These are phyloP conservation scores for Brachionus angularis DNA, from an alignment of 1,140 invertebrate species.

Conservation along the genomic window DNA sequence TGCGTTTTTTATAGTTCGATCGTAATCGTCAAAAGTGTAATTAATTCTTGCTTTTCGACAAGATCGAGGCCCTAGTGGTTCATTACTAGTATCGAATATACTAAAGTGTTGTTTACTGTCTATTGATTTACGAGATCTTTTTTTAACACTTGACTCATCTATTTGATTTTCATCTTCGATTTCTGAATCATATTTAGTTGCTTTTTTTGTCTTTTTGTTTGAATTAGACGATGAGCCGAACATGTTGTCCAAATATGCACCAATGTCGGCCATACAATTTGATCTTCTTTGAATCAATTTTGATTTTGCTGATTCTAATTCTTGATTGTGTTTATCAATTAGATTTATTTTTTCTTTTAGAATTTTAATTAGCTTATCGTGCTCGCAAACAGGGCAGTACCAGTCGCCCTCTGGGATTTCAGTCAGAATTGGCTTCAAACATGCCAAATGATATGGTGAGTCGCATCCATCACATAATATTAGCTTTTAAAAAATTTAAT, in stretches of 20 bases:
- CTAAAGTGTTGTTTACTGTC: conserved; percentile 25
- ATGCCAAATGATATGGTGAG: conserved; percentile 87
- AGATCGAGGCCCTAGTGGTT: conserved; percentile 12
- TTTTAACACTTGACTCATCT: too few species aligned
- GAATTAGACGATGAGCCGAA: conserved; percentile 14
- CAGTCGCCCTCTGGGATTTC: conserved; percentile 91
- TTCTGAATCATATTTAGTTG: too few species aligned
- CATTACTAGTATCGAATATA: not conserved
- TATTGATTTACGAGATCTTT: too few species aligned
- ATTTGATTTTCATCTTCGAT: too few species aligned
- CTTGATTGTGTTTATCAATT: conserved; percentile 2
- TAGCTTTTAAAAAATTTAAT: not conserved
- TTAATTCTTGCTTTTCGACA: conserved; percentile 20
- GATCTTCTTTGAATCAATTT: not conserved
- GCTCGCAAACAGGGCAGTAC: conserved; percentile 88
- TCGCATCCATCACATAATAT: conserved; percentile 88
- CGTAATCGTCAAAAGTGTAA: conserved; percentile 30
- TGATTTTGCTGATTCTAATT: not conserved
- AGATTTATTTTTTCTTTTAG: conserved; percentile 6
- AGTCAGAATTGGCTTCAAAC: conserved; percentile 80
- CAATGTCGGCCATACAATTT: conserved; percentile 1
- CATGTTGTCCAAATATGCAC: conserved; percentile 5
- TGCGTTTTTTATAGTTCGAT: conserved; percentile 7
- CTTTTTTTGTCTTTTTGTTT: not conserved
- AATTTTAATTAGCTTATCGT: not conserved